phyloP scores from a whole-genome alignment of 2,888 invertebrate genomes.

The Cantharis lateralis region DNA sequence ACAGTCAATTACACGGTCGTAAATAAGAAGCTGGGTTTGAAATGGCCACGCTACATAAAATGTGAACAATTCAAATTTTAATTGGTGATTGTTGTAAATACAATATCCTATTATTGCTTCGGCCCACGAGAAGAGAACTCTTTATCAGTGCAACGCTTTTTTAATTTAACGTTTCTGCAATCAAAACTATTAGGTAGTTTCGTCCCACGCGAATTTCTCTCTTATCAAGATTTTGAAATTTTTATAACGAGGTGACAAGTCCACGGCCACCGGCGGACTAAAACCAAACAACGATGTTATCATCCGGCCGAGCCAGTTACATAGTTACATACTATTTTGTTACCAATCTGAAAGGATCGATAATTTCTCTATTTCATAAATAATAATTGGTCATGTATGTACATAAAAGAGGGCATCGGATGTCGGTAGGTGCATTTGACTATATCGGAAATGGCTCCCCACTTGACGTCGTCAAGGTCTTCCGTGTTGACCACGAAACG shows the following conservation, averaged over 20 bases:
- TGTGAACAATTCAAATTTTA: constrained; percentile 24
- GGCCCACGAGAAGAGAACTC: constrained; percentile 16
- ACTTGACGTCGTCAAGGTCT: constrained; percentile 19
- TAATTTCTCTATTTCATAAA: not conserved
- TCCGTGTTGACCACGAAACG: constrained; percentile 11
- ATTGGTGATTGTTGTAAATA: constrained; percentile 23
- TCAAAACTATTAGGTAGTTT: not conserved
- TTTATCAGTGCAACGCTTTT: not conserved
- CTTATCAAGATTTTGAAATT: not conserved
- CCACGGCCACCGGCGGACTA: not conserved
- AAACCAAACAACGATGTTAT: not conserved
- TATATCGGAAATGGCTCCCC: constrained; percentile 19
- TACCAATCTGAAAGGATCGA: not conserved
- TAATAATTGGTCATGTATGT: no score
- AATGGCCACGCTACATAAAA: constrained; percentile 22
- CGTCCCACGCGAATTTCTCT: not conserved
- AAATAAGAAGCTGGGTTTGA: constrained; percentile 16
- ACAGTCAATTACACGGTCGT: constrained; percentile 19
- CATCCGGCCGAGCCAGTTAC: not conserved
- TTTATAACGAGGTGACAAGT: not conserved
- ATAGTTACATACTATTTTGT: not conserved
- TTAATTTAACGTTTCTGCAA: not conserved
- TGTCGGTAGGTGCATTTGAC: not conserved
- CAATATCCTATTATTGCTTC: constrained; percentile 25
- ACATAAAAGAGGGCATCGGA: not conserved